Conservation (phyloP, 1,140 invertebrate species). For the Rhizoglyphus robini region DNA sequence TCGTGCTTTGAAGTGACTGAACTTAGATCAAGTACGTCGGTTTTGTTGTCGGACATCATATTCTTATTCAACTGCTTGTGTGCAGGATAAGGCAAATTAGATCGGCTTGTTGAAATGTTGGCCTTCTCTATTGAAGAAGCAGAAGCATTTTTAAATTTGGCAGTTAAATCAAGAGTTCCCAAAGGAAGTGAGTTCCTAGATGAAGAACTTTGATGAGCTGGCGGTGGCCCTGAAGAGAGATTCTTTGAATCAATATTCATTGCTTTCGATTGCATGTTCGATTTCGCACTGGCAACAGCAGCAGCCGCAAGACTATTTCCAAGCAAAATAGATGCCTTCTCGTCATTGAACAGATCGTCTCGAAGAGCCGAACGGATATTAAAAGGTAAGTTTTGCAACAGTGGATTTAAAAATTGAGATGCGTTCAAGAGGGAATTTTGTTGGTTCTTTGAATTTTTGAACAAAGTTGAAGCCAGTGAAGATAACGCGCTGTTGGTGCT, state of each 20-base stretch:
- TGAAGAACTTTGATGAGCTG: conserved; percentile 27
- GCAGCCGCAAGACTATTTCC: not conserved
- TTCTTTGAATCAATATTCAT: not conserved
- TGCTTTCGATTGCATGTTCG: not conserved
- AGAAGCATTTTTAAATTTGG: conserved; percentile 23
- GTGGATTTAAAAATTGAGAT: conserved; percentile 20
- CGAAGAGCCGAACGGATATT: conserved; percentile 19
- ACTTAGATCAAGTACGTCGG: conserved; percentile 27
- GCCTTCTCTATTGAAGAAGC: conserved; percentile 10
- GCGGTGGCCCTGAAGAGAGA: conserved; percentile 22
- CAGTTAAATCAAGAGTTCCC: conserved; percentile 25
- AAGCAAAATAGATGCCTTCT: conserved; percentile 20
- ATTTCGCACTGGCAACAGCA: conserved; percentile 7
- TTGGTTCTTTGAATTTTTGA: conserved; percentile 21
- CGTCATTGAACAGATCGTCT: conserved; percentile 4
- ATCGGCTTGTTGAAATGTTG: not conserved
- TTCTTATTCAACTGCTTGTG: conserved; percentile 5
- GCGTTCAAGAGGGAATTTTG: conserved; percentile 21
- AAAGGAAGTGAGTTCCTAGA: conserved; percentile 18
- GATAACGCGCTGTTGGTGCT: not conserved
- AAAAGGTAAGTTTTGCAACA: not conserved
- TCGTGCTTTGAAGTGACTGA: conserved; percentile 14
- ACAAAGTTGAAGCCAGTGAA: not conserved
- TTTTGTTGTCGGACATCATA: conserved; percentile 6
- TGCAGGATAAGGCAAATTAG: conserved; percentile 18